Conservation (phyloP, 2,113 vertebrate species). For the Narcine bancroftii region DNA sequence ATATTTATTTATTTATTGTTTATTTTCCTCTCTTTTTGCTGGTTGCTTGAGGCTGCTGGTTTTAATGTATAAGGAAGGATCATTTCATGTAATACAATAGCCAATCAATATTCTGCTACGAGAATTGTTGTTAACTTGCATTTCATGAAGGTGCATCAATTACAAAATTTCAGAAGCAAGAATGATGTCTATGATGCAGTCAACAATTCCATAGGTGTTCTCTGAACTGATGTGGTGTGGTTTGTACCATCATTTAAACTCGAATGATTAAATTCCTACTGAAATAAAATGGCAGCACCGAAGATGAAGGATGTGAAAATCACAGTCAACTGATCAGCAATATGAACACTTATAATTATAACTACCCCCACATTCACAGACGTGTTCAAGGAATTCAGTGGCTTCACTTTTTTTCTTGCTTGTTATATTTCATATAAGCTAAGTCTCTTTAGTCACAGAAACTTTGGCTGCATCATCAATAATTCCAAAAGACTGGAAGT, state of each 20-base stretch:
- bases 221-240: background rate
- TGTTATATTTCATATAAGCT: background rate
- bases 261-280: background rate
- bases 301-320: conserved; percentile 14
- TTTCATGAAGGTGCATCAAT: conserved; percentile 16
- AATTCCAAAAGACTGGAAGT: too few species aligned
- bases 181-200: background rate
- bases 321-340: background rate
- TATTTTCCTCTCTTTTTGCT: too few species aligned
- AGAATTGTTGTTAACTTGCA: background rate
- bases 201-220: background rate
- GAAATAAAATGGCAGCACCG: background rate
- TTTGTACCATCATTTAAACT: background rate
- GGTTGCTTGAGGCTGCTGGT: too few species aligned
- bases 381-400: background rate
- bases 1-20: too few species aligned
- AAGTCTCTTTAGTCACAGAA: background rate
- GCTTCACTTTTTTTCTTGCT: background rate
- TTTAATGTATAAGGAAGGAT: background rate
- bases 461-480: too few species aligned
- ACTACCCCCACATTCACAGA: background rate
- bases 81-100: background rate
- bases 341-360: background rate
- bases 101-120: too few species aligned
- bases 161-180: background rate